Conservation (phyloP, 2,888 invertebrate species). For the Aromia moschata region DNA sequence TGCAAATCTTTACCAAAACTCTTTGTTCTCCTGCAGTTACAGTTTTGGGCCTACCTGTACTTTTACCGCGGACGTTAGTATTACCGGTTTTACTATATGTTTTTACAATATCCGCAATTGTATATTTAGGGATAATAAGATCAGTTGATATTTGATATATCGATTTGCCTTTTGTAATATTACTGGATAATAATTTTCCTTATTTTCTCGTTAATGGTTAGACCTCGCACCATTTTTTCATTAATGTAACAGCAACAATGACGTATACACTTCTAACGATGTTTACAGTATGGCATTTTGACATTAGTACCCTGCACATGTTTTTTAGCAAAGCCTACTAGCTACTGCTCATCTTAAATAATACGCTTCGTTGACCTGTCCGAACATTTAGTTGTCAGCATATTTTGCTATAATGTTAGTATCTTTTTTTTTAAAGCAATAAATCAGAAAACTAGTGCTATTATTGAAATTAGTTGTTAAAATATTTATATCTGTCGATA, state of each 20-base stretch:
- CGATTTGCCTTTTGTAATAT: slow-evolving; percentile 11
- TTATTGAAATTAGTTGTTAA: too few relatives aligned
- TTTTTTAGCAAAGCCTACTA: not conserved
- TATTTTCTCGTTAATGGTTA: slow-evolving; percentile 4
- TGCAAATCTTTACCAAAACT: slow-evolving; percentile 10
- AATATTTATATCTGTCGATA: too few relatives aligned
- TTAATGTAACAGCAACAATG: not conserved
- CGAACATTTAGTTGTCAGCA: slow-evolving; percentile 8
- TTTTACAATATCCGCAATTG: slow-evolving; percentile 5
- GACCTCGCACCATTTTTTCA: not conserved
- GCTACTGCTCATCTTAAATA: slow-evolving; percentile 9
- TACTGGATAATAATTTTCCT: slow-evolving; percentile 1
- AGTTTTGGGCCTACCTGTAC: slow-evolving; percentile 7
- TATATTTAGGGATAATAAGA: slow-evolving; percentile 7
- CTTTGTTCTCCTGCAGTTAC: slow-evolving; percentile 13
- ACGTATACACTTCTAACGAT: slow-evolving; percentile 3
- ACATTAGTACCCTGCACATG: slow-evolving; percentile 7
- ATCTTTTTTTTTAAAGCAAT: too few relatives aligned
- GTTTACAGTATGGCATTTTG: slow-evolving; percentile 9
- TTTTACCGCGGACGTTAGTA: slow-evolving; percentile 6
- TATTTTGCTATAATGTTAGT: slow-evolving; percentile 2
- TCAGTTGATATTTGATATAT: slow-evolving; percentile 13
- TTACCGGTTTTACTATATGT: not conserved
- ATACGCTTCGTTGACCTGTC: slow-evolving; percentile 15
- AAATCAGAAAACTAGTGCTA: too few relatives aligned